These are phyloP conservation scores for Brachionus plicatilis DNA, from an alignment of 1,140 invertebrate genomes.

Conservation along the genomic window DNA sequence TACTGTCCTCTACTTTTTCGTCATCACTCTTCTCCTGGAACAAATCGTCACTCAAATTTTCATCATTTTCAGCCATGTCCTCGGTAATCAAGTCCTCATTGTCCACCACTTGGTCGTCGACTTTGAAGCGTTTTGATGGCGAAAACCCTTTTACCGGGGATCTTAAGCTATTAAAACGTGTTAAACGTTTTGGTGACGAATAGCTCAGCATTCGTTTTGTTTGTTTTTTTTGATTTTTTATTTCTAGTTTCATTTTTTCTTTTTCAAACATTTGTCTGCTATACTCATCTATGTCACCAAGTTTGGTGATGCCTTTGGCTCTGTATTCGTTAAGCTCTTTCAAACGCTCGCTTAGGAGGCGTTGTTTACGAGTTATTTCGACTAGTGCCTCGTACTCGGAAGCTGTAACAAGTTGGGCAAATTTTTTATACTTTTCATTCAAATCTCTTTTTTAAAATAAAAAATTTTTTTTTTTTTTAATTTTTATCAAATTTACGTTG, in stretches of 20 bases:
- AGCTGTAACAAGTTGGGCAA: conserved; percentile 78
- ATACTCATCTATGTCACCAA: conserved; percentile 46
- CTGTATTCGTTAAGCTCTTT: conserved; percentile 66
- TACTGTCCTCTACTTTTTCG: neutral
- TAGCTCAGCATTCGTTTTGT: neutral
- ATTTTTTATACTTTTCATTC: conserved; percentile 70
- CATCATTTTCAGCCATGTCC: neutral
- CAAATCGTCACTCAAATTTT: conserved; percentile 34
- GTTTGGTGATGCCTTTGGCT: conserved; percentile 52
- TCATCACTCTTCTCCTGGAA: conserved; percentile 28
- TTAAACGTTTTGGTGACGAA: conserved; percentile 11
- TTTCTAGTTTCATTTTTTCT: conserved; percentile 1
- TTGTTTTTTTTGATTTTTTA: neutral
- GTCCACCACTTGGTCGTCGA: neutral
- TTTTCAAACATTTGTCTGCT: neutral
- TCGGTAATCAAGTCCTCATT: neutral
- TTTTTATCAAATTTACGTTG: conserved; percentile 46
- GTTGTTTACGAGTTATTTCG: conserved; percentile 66
- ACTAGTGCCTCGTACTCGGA: conserved; percentile 74
- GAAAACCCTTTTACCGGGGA: neutral
- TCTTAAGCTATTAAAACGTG: neutral
- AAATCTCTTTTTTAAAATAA: conserved; percentile 52
- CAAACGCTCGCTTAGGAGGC: conserved; percentile 70
- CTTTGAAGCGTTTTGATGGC: conserved; percentile 9
- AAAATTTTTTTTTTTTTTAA: conserved; percentile 35